Percentiles rank a stretch among this genome's conserved stretches.
These are phyloP conservation scores for Myotis vivesi DNA, from an alignment of 2,797 vertebrate species.

Conservation along the genomic window DNA sequence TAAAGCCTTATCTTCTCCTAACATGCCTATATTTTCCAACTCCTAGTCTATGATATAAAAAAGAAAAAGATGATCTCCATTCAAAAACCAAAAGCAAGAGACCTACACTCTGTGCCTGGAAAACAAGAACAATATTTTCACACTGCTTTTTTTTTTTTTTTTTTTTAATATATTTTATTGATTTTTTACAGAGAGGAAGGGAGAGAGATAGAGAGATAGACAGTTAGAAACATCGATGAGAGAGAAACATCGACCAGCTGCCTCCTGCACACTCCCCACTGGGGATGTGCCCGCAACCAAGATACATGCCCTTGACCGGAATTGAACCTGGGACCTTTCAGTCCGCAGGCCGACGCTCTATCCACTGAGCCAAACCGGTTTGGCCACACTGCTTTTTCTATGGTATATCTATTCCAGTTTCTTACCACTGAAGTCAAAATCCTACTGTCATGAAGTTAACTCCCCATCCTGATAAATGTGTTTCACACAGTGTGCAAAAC, in stretches of 20 bases:
- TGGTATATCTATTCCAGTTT: neutral
- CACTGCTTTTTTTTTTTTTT: neutral
- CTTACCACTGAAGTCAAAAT: neutral
- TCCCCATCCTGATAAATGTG: neutral
- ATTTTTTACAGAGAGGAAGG: no score
- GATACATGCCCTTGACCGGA: no score
- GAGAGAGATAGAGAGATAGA: no score
- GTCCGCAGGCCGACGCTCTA: no score
- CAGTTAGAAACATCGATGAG: no score
- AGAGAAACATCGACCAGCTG: no score
- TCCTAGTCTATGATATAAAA: neutral
- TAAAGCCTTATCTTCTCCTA: conserved; percentile 72
- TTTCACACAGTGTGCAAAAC: neutral
- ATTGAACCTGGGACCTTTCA: no score
- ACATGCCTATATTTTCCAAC: conserved; percentile 21
- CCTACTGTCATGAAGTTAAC: neutral
- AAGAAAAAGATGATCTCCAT: neutral
- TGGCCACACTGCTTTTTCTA: neutral
- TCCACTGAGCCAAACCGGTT: no score
- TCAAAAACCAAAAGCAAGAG: conserved; percentile 22
- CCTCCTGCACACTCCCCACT: no score
- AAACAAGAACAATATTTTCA: neutral
- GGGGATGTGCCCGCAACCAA: no score
- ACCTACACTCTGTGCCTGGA: neutral
- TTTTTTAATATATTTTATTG: no score